These are phyloP conservation scores for Apamea sordens DNA, from an alignment of 2,888 invertebrate genomes.

Conservation along the genomic window DNA sequence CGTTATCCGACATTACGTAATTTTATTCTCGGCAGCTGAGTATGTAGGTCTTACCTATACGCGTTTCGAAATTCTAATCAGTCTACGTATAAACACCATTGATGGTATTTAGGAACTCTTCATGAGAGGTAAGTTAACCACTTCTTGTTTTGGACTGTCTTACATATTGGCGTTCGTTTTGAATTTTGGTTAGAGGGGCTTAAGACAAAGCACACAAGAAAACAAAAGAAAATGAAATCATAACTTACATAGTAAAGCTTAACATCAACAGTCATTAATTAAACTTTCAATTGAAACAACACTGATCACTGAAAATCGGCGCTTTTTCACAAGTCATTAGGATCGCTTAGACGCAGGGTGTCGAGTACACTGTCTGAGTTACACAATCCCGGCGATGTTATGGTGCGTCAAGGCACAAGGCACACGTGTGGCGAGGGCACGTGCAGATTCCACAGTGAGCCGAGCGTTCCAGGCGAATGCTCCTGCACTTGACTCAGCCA, in stretches of 20 bases:
- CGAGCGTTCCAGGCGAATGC: slow-evolving; percentile 85
- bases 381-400: slow-evolving; percentile 69
- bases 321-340: slow-evolving; percentile 51
- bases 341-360: slow-evolving; percentile 55
- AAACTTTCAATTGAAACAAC: slow-evolving; percentile 37
- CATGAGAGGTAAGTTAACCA: neutral
- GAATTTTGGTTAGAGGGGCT: neutral
- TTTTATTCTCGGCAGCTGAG: slow-evolving; percentile 73
- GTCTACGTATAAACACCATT: slow-evolving; percentile 65
- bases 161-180: neutral
- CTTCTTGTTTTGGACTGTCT: neutral
- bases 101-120: slow-evolving; percentile 30
- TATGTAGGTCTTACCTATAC: slow-evolving; percentile 79
- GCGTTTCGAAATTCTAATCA: slow-evolving; percentile 79
- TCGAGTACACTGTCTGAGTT: slow-evolving; percentile 66
- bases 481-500: slow-evolving; percentile 87
- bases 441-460: slow-evolving; percentile 85
- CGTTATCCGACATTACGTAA: slow-evolving; percentile 74
- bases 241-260: slow-evolving; percentile 51
- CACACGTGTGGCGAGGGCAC: slow-evolving; percentile 84
- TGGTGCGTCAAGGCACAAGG: slow-evolving; percentile 77
- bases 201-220: slow-evolving; percentile 28
- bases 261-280: slow-evolving; percentile 17
- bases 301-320: slow-evolving; percentile 57
- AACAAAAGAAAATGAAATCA: slow-evolving; percentile 31